Conservation (phyloP, 30 jellyfish, hydroid and myxozoan species). For the Clytia hemisphaerica region DNA sequence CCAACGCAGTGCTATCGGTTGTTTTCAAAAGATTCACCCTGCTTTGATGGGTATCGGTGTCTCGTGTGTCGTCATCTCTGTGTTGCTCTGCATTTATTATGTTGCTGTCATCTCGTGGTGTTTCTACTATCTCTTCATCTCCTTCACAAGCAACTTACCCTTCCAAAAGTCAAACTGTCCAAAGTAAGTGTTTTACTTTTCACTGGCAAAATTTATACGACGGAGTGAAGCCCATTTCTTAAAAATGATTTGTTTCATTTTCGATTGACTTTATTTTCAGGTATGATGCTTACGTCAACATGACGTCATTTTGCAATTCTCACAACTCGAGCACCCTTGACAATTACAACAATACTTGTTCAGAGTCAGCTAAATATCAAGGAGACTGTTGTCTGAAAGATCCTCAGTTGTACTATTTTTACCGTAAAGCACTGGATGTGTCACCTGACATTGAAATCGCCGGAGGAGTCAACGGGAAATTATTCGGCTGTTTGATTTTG, state of each 20-base stretch:
- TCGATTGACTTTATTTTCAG: too few species aligned
- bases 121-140: slow-evolving; percentile 50
- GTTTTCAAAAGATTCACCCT: slow-evolving; percentile 77
- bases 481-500: slow-evolving; percentile 71
- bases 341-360: too few species aligned
- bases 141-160: slow-evolving; percentile 64
- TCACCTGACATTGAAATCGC: slow-evolving; percentile 51
- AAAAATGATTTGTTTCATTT: too few species aligned
- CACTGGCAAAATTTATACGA: background rate
- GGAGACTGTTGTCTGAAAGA: slow-evolving; percentile 72
- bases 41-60: slow-evolving; percentile 79
- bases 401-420: slow-evolving; percentile 63
- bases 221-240: background rate
- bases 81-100: slow-evolving; percentile 73
- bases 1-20: slow-evolving; percentile 64
- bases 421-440: slow-evolving; percentile 57
- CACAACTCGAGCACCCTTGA: background rate
- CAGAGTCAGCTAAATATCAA: too few species aligned
- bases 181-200: slow-evolving; percentile 18
- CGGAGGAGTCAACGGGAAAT: slow-evolving; percentile 79
- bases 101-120: slow-evolving; percentile 87
- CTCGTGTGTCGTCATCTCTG: slow-evolving; percentile 68
- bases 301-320: background rate
- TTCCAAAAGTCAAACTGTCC: slow-evolving; percentile 63
- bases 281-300: background rate